phyloP scores from a whole-genome alignment of 2,797 vertebrate genomes.

The Synaphobranchus kaupii region DNA sequence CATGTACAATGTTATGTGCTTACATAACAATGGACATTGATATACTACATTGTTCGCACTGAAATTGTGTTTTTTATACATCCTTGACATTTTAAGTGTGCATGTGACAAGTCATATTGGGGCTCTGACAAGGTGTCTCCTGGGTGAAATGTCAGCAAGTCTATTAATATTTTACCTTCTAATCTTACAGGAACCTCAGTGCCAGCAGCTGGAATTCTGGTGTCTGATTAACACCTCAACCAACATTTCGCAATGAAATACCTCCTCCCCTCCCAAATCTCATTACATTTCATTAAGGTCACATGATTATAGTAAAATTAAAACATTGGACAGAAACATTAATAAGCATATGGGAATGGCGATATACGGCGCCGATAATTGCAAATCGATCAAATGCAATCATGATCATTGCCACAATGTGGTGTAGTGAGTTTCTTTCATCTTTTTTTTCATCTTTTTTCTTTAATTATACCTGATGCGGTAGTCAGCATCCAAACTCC shows the following conservation, averaged over 20 bases:
- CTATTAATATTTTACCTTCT: constrained; percentile 1
- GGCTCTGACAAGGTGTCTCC: neutral
- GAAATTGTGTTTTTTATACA: neutral
- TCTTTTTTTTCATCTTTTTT: no score
- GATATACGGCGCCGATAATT: no score
- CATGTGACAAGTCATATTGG: neutral
- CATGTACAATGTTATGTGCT: no score
- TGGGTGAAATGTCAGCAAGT: neutral
- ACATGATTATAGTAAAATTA: neutral
- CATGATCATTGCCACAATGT: no score
- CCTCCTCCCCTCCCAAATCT: neutral
- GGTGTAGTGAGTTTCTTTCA: no score
- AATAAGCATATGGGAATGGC: neutral
- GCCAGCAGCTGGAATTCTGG: neutral
- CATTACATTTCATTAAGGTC: neutral
- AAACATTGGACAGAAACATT: neutral
- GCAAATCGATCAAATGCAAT: no score
- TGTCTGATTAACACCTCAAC: neutral
- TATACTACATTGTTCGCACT: neutral
- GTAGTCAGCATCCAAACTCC: no score
- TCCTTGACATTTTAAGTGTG: neutral
- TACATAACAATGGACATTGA: neutral
- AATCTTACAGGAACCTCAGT: neutral
- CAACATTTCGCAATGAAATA: neutral
- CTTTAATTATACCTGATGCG: no score